A percentile compares a stretch with the other conserved stretches of the same genome.
Evolutionary conservation across 2,888 invertebrate species (phyloP).

Genomic region (Mesochorus sp.): DNA sequence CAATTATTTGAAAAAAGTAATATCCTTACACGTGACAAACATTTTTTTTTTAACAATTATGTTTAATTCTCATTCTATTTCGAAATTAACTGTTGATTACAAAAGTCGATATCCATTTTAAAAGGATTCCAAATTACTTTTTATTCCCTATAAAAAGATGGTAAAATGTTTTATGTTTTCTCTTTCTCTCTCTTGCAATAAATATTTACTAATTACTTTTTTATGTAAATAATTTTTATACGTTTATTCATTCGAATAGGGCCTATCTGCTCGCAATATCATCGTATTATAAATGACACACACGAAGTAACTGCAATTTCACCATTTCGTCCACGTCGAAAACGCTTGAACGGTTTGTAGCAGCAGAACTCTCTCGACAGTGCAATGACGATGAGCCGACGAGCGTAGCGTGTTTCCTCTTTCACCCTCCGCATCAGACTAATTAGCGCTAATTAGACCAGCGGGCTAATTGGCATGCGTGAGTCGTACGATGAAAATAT

Average conservation of each 20-base stretch:
- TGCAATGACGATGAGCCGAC: conserved; percentile 4
- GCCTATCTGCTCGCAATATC: neutral
- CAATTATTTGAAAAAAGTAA: no score
- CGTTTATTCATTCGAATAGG: neutral
- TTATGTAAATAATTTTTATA: neutral
- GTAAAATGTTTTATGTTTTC: neutral
- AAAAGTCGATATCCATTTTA: no score
- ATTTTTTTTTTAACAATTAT: no score
- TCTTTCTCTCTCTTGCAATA: neutral
- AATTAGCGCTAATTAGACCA: conserved; percentile 70
- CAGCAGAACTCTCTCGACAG: conserved; percentile 30
- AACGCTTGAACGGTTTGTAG: conserved; percentile 38
- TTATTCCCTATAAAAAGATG: neutral
- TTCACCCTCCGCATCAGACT: conserved; percentile 51
- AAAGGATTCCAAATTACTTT: no score
- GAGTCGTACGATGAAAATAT: conserved; percentile 48
- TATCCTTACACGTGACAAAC: no score
- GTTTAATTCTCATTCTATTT: no score
- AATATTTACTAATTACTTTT: neutral
- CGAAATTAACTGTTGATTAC: no score
- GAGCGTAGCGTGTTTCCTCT: neutral
- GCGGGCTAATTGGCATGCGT: conserved; percentile 66
- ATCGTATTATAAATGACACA: neutral
- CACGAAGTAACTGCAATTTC: conserved; percentile 24
- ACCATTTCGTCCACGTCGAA: conserved; percentile 35